A percentile compares a stretch with the other conserved stretches of the same genome.
phyloP scores from a whole-genome alignment of 2,888 invertebrate genomes.

The Drosophila picticornis region DNA sequence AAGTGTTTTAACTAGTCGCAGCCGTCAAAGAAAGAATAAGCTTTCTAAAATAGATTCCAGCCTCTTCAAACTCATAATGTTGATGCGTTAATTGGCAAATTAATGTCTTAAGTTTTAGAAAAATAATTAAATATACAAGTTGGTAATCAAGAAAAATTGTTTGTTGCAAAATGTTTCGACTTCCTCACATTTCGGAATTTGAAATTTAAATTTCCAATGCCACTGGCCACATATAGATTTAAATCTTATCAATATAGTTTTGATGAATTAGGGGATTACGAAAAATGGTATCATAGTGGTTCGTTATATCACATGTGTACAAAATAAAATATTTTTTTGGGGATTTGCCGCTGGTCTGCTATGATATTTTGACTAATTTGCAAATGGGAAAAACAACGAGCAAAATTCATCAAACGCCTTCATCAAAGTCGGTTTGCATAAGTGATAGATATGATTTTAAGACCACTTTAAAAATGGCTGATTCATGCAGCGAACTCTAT shows the following conservation, averaged over 20 bases:
- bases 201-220: conserved; percentile 1
- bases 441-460: conserved; percentile 69
- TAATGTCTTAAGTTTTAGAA: neutral
- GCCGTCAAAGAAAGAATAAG: neutral
- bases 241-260: conserved; percentile 32
- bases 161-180: neutral
- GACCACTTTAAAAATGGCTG: conserved; percentile 41
- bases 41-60: too few species aligned
- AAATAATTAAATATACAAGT: neutral
- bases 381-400: conserved; percentile 24
- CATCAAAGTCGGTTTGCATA: conserved; percentile 45
- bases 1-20: neutral
- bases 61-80: neutral
- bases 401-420: conserved; percentile 67
- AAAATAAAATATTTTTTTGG: conserved; percentile 15
- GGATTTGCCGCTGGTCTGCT: conserved; percentile 37
- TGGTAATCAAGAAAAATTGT: neutral
- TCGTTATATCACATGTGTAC: conserved; percentile 61
- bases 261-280: conserved; percentile 65
- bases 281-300: conserved; percentile 25
- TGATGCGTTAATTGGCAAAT: neutral
- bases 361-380: conserved; percentile 64
- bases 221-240: conserved; percentile 4
- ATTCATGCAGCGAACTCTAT: conserved; percentile 11
- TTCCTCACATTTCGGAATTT: neutral